Evolutionary conservation across 2,797 vertebrate genomes (phyloP), one percentile per base, ranked within the genome.

Genomic region (Ctenopoma kingsleyae): DNA sequence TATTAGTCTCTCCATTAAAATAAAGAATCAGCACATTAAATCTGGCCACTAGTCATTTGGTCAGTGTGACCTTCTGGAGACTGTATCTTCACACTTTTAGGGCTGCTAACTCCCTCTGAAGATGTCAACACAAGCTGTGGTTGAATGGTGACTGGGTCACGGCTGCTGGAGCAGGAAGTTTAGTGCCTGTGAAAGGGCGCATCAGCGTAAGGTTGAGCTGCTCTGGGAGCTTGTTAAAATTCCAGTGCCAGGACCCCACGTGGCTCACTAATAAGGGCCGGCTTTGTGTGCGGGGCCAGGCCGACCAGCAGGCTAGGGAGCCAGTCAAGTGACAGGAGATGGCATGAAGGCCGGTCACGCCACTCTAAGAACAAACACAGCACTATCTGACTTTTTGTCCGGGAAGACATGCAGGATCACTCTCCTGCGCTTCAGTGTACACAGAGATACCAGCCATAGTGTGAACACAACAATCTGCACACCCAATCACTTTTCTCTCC

Each of bases 191-290:
- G 65, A 65, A 68, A 85, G 66, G 84, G 74, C 78, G 71, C 76
- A 81, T 86, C 85, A 88, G 86, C 85, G 76, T 84, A 86, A 84
- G 87, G 87, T 81, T 75, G 75, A 88, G 82, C 82, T 79, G 83
- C 83, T 74, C 78, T 16, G 72, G 60, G 87, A 89, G 90, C 90
- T 92, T 91, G 90, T 93, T 93, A 92, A 94, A 87, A 93, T 92
- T 91, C 88, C 81, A 83, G 74, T 82, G 83, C 88, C 91, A 87
- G 83, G 85, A 84, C 85, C 79, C 74, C 8, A 71, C 71, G 54
- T 61, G 72, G 84, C 83, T 83, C 67, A 3, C 83, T 93, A 92
- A 93, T 91, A 90, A 92, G 83, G 78, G 77, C 69, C 58, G 40
- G 82, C 84, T 86, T 88, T 92, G 87, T 92, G 74, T 46, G 66